Conservation (phyloP, 1,140 invertebrate genomes). For the Drosophila pruinosa region DNA sequence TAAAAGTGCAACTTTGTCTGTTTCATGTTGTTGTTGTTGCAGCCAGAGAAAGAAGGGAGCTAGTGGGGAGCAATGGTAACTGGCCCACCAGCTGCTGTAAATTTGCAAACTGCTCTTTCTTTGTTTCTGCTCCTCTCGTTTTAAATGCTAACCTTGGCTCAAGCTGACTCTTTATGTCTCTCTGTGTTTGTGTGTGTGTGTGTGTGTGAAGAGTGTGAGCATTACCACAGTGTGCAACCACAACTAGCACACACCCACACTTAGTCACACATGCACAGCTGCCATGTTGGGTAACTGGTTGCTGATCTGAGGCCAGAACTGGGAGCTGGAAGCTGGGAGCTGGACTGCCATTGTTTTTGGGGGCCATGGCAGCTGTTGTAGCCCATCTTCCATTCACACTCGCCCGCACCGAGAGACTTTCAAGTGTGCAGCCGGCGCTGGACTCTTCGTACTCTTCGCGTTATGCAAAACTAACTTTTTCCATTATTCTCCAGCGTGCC, state of each 20-base stretch:
- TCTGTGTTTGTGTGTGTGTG: slow-evolving; percentile 22
- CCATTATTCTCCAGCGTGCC: slow-evolving; percentile 74
- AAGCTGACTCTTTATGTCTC: slow-evolving; percentile 5
- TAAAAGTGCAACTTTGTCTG: slow-evolving; percentile 77
- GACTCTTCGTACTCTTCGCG: slow-evolving; percentile 53
- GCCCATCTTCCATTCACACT: background rate
- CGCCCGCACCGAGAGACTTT: slow-evolving; percentile 41
- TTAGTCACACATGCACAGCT: slow-evolving; percentile 12
- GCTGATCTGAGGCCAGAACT: slow-evolving; percentile 28
- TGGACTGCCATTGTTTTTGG: slow-evolving; percentile 44
- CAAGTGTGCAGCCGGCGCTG: slow-evolving; percentile 54
- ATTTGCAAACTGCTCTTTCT: slow-evolving; percentile 24
- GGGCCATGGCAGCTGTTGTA: slow-evolving; percentile 64
- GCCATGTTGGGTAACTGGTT: too few relatives aligned
- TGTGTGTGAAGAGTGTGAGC: slow-evolving; percentile 16
- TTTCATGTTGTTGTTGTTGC: slow-evolving; percentile 7
- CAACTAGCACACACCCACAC: slow-evolving; percentile 34
- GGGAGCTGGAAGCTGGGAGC: background rate
- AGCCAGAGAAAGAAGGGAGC: background rate
- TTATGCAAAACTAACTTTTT: slow-evolving; percentile 81
- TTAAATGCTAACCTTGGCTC: slow-evolving; percentile 56
- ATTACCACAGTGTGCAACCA: slow-evolving; percentile 49
- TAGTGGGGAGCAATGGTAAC: background rate
- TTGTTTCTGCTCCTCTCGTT: background rate
- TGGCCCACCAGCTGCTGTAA: slow-evolving; percentile 40